phyloP scores from a whole-genome alignment of 2,113 vertebrate species.

The Thunnus maccoyii region DNA sequence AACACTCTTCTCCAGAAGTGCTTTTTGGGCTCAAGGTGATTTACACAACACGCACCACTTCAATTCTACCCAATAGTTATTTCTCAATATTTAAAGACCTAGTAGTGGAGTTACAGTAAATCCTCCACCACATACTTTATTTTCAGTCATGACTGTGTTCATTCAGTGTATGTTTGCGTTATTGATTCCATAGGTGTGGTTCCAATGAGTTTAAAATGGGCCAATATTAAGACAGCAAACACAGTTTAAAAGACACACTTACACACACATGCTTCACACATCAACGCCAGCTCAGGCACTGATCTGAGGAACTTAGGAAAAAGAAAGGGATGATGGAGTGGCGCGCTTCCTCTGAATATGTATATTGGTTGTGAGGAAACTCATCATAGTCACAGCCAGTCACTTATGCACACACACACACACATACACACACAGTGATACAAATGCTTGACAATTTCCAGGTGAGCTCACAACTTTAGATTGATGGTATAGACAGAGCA shows the following conservation, averaged over 20 bases:
- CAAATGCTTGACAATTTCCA: constrained; percentile 70
- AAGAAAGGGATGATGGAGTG: constrained; percentile 71
- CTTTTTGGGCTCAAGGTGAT: constrained; percentile 10
- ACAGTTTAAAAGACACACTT: background rate
- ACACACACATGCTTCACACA: constrained; percentile 2
- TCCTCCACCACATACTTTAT: background rate
- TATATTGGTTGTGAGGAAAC: constrained; percentile 72
- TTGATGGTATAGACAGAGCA: constrained; percentile 73
- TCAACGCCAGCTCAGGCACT: constrained; percentile 38
- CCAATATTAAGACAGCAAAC: constrained; percentile 8
- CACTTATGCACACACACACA: constrained; percentile 29
- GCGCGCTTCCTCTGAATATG: constrained; percentile 71
- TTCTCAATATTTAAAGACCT: constrained; percentile 18
- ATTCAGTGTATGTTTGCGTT: constrained; percentile 31
- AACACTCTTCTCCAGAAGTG: background rate
- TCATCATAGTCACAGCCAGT: constrained; percentile 66
- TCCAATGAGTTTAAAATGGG: background rate
- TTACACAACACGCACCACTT: constrained; percentile 13
- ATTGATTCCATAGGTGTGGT: constrained; percentile 1
- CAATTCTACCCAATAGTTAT: background rate
- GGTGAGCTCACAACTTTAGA: constrained; percentile 79
- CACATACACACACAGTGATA: constrained; percentile 24
- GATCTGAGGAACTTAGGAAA: constrained; percentile 44
- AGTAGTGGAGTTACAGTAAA: background rate
- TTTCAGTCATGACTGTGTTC: background rate